Conservation (phyloP, 1,140 invertebrate species). For the Orchesella cincta region DNA sequence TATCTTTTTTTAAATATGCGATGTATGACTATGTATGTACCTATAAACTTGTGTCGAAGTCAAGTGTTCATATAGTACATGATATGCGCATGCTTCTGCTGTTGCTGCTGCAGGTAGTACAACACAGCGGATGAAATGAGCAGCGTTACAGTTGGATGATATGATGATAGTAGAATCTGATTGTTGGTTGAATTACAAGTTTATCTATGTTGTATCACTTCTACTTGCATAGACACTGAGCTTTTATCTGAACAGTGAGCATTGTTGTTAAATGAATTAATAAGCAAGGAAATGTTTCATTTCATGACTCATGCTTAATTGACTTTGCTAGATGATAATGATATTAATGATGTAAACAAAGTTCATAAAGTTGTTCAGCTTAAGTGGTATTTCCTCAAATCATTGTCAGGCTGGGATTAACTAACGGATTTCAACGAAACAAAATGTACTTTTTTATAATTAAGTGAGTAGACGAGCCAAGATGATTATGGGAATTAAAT, state of each 20-base stretch:
- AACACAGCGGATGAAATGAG: too few relatives aligned
- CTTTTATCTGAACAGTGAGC: not conserved
- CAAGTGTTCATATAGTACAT: too few relatives aligned
- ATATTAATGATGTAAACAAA: not conserved
- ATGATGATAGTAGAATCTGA: constrained; percentile 12
- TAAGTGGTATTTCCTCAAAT: constrained; percentile 6
- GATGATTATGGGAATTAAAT: constrained; percentile 13
- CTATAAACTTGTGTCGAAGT: too few relatives aligned
- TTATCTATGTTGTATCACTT: constrained; percentile 6
- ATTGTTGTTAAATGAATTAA: not conserved
- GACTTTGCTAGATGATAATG: not conserved
- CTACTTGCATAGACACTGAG: too few relatives aligned
- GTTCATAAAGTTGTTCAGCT: not conserved
- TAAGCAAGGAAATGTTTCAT: constrained; percentile 26
- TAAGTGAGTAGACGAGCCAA: not conserved
- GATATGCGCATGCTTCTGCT: too few relatives aligned
- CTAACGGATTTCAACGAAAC: not conserved
- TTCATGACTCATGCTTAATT: constrained; percentile 28
- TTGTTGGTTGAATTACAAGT: constrained; percentile 10
- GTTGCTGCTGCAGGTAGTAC: too few relatives aligned
- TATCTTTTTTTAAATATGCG: too few relatives aligned
- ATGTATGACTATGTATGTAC: too few relatives aligned
- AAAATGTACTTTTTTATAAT: not conserved
- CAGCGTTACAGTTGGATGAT: not conserved
- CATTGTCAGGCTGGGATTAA: not conserved